Percentiles rank a stretch among this genome's conserved stretches.
Evolutionary conservation across 2,113 vertebrate genomes (phyloP).

Genomic region (Corythornis vintsioides): DNA sequence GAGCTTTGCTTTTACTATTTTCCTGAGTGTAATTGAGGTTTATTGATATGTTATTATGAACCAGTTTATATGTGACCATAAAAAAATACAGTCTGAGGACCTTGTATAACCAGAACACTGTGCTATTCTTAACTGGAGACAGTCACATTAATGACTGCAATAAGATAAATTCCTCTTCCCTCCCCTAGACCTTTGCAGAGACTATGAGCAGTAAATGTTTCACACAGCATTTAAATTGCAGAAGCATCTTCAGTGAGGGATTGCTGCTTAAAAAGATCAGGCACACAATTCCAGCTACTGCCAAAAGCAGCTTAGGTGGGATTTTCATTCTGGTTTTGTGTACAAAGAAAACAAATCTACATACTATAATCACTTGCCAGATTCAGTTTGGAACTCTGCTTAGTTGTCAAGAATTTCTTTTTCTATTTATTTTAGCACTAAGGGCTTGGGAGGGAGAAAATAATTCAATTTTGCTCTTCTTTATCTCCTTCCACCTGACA

Average conservation of each 20-base stretch:
- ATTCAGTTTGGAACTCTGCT: not conserved
- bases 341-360: constrained; percentile 75
- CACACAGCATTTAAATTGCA: constrained; percentile 68
- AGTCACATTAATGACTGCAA: constrained; percentile 54
- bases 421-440: constrained; percentile 52
- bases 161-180: constrained; percentile 70
- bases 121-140: constrained; percentile 50
- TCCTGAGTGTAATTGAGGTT: constrained; percentile 78
- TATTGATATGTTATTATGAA: constrained; percentile 75
- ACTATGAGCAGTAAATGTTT: constrained; percentile 61
- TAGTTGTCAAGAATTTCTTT: constrained; percentile 62
- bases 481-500: not conserved
- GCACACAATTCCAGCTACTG: constrained; percentile 64
- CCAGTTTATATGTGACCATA: constrained; percentile 73
- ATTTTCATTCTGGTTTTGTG: constrained; percentile 66
- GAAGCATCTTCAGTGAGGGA: constrained; percentile 58
- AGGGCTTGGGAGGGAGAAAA: not conserved
- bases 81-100: constrained; percentile 69
- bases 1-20: constrained; percentile 76
- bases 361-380: constrained; percentile 67
- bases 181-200: constrained; percentile 49
- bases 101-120: constrained; percentile 44
- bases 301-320: constrained; percentile 67
- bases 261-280: constrained; percentile 70
- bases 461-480: constrained; percentile 28